These are phyloP conservation scores for Hylaeus anthracinus DNA, from an alignment of 1,140 invertebrate genomes.

Conservation along the genomic window DNA sequence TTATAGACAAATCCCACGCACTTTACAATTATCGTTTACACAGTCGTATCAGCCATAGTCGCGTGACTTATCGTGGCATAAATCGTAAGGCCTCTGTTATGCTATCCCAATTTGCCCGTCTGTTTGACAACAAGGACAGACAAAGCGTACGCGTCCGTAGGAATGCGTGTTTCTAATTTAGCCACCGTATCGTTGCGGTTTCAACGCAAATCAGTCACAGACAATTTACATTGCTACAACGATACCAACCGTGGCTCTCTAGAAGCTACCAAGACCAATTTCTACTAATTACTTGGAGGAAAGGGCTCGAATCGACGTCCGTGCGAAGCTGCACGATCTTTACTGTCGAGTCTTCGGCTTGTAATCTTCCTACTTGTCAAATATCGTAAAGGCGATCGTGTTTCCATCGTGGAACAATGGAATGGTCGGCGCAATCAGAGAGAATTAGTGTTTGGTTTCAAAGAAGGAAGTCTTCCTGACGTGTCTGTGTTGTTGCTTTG, in stretches of 20 bases:
- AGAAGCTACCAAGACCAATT: background rate
- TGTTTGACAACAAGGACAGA: too few relatives aligned
- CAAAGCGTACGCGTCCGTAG: too few relatives aligned
- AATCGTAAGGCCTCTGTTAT: too few relatives aligned
- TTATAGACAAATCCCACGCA: too few relatives aligned
- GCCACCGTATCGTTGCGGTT: too few relatives aligned
- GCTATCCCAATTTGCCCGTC: too few relatives aligned
- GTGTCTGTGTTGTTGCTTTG: background rate
- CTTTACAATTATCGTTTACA: too few relatives aligned
- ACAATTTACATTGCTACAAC: too few relatives aligned
- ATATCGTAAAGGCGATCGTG: constrained; percentile 16
- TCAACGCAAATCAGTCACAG: too few relatives aligned
- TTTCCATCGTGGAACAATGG: constrained; percentile 6
- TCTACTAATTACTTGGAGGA: constrained; percentile 21
- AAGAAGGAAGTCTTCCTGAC: background rate
- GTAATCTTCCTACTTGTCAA: constrained; percentile 39
- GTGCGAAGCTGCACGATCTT: background rate
- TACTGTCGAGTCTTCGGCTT: background rate
- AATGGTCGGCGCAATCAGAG: constrained; percentile 9
- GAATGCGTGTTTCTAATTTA: too few relatives aligned
- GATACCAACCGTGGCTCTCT: background rate
- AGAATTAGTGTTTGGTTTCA: constrained; percentile 30
- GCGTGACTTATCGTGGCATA: too few relatives aligned
- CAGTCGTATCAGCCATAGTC: too few relatives aligned
- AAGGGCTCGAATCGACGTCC: background rate